Evolutionary conservation across 2,888 invertebrate species (phyloP), one percentile per base, ranked within the genome.

Genomic region (Oscheius myriophilus): DNA sequence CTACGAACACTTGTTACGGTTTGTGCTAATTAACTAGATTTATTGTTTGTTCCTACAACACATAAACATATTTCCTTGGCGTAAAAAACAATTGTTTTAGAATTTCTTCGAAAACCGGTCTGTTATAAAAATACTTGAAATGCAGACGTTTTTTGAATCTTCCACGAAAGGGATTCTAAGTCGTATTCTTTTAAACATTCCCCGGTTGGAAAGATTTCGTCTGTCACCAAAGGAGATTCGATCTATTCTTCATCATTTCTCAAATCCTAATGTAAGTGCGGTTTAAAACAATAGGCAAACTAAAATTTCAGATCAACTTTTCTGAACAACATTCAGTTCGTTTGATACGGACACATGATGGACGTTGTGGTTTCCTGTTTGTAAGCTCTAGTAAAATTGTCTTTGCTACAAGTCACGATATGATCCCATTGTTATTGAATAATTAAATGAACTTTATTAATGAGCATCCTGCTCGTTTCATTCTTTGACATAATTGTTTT

Each of bases 341-440:
- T 33, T 33, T 33, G 33, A 33, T 11, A 26, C 61, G 16, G 2
- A 16, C 0, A 61, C 25, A 16, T 6, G 21, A 33, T 9, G 33
- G 33, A 6, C 4, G 3, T 9, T 33, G 33, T 33, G 61, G 61
- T 12, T 16, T 61, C 1, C 49, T 61, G n/a, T 46, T 46, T 33
- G 61, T 61, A 39, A 61, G 61, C 33, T 7, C 18, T 7, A 61
- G 49, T n/a, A 25, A 33, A 26, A 61, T 61, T n/a, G 49, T 61
- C 39, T 61, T 61, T 21, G 26, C 46, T 6, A 33, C 33, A 3
- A 33, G 33, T 33, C 4, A 33, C 3, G 33, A 33, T 9, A 33
- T 33, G 9, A 33, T 33, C 33, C 33, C 33, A 9, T 33, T 33
- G 33, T 33, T 33, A 33, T 33, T 33, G 33, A 33, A 9, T 33